Evolutionary conservation across 2,113 vertebrate genomes (phyloP).

Genomic region (Camelus bactrianus): DNA sequence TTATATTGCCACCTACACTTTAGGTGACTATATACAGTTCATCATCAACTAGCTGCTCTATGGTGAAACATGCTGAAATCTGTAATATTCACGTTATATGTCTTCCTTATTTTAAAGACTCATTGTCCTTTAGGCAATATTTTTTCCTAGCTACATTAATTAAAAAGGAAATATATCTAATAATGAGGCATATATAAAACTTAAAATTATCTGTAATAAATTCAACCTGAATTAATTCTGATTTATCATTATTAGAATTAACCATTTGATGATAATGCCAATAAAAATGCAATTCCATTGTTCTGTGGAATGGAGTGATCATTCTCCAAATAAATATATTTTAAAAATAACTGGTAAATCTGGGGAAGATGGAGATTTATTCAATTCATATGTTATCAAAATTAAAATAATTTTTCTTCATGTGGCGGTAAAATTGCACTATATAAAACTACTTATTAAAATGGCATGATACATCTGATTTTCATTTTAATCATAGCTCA

Average conservation of each 20-base stretch:
- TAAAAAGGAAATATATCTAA: slow-evolving; percentile 79
- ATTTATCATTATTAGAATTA: slow-evolving; percentile 77
- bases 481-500: slow-evolving; percentile 65
- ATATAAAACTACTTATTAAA: slow-evolving; percentile 61
- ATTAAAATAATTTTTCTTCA: slow-evolving; percentile 57
- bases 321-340: slow-evolving; percentile 69
- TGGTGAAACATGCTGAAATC: not conserved
- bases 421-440: slow-evolving; percentile 57
- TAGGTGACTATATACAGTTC: not conserved
- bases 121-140: slow-evolving; percentile 44
- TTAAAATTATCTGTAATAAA: slow-evolving; percentile 77
- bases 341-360: slow-evolving; percentile 69
- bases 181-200: slow-evolving; percentile 70
- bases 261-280: slow-evolving; percentile 71
- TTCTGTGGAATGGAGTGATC: slow-evolving; percentile 75
- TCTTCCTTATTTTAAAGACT: slow-evolving; percentile 71
- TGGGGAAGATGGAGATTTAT: slow-evolving; percentile 65
- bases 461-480: slow-evolving; percentile 55
- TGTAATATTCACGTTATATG: not conserved
- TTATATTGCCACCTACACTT: not conserved
- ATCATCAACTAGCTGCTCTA: not conserved
- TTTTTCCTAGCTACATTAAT: slow-evolving; percentile 73
- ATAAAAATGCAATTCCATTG: slow-evolving; percentile 68
- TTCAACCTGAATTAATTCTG: slow-evolving; percentile 76
- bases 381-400: slow-evolving; percentile 68